Percentiles rank a stretch among this genome's conserved stretches.
These are phyloP conservation scores for Helobdella robusta DNA, from an alignment of 2,888 invertebrate genomes.

Conservation along the genomic window DNA sequence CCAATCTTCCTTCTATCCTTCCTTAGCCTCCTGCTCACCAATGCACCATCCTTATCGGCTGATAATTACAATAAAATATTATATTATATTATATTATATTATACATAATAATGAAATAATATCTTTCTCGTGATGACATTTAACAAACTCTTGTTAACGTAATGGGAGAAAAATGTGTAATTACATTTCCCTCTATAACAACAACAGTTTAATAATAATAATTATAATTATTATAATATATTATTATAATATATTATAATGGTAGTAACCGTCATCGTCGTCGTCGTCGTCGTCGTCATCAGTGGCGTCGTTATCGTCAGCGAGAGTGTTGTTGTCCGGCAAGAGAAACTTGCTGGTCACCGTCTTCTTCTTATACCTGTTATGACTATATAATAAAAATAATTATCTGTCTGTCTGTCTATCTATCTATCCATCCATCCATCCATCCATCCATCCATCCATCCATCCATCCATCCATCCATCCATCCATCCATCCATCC, in stretches of 20 bases:
- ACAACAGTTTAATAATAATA: too few species aligned
- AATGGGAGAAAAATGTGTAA: too few species aligned
- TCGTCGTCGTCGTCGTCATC: constrained; percentile 4
- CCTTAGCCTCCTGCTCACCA: constrained; percentile 7
- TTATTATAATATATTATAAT: too few species aligned
- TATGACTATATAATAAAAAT: too few species aligned
- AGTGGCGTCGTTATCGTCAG: not conserved
- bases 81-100: not conserved
- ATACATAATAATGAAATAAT: not conserved
- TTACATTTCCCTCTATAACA: too few species aligned
- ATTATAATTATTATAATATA: too few species aligned
- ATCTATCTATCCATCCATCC: too few species aligned
- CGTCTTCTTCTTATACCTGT: not conserved
- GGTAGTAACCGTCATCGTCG: not conserved
- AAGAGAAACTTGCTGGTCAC: not conserved
- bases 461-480: too few species aligned
- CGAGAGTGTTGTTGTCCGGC: too few species aligned
- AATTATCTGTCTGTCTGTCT: too few species aligned
- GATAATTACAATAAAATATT: not conserved
- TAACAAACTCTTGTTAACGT: not conserved
- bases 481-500: too few species aligned
- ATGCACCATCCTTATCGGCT: not conserved
- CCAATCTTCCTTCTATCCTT: constrained; percentile 17
- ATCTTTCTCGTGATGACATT: not conserved
- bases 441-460: too few species aligned